These are phyloP conservation scores for Drosophila rubida DNA, from an alignment of 2,888 invertebrate genomes.

Conservation along the genomic window DNA sequence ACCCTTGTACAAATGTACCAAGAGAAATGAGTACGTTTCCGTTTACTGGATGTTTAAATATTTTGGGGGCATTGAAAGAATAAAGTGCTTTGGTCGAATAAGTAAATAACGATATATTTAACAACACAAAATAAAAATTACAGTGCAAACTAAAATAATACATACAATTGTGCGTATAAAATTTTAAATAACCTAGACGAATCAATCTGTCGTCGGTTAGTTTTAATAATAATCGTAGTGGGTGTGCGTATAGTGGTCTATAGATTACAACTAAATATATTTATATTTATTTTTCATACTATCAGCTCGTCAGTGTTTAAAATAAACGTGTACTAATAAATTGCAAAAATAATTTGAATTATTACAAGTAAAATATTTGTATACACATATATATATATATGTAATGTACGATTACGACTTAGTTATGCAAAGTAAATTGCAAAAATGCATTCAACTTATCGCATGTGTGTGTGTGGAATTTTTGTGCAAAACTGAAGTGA, in stretches of 20 bases:
- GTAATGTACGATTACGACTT: slow-evolving; percentile 67
- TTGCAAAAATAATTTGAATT: slow-evolving; percentile 43
- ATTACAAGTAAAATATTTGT: slow-evolving; percentile 29
- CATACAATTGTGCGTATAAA: slow-evolving; percentile 68
- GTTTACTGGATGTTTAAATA: background rate
- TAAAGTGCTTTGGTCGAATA: slow-evolving; percentile 68
- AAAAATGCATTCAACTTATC: slow-evolving; percentile 40
- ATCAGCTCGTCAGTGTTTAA: slow-evolving; percentile 17
- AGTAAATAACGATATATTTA: slow-evolving; percentile 82
- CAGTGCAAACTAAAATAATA: slow-evolving; percentile 78
- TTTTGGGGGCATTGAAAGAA: slow-evolving; percentile 7
- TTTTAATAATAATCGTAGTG: slow-evolving; percentile 17
- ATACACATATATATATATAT: slow-evolving; percentile 6
- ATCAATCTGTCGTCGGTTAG: background rate
- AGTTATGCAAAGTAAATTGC: slow-evolving; percentile 56
- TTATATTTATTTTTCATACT: slow-evolving; percentile 32
- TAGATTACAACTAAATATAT: slow-evolving; percentile 47
- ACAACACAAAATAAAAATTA: slow-evolving; percentile 81
- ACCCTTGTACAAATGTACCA: background rate
- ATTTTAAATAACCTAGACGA: slow-evolving; percentile 44
- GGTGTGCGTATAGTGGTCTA: slow-evolving; percentile 30
- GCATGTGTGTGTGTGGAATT: slow-evolving; percentile 42
- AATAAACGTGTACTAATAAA: slow-evolving; percentile 37
- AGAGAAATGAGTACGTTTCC: too few relatives aligned
- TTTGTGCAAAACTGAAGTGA: slow-evolving; percentile 27